These are phyloP conservation scores for Lutjanus erythropterus DNA, from an alignment of 2,113 vertebrate species.

Conservation along the genomic window DNA sequence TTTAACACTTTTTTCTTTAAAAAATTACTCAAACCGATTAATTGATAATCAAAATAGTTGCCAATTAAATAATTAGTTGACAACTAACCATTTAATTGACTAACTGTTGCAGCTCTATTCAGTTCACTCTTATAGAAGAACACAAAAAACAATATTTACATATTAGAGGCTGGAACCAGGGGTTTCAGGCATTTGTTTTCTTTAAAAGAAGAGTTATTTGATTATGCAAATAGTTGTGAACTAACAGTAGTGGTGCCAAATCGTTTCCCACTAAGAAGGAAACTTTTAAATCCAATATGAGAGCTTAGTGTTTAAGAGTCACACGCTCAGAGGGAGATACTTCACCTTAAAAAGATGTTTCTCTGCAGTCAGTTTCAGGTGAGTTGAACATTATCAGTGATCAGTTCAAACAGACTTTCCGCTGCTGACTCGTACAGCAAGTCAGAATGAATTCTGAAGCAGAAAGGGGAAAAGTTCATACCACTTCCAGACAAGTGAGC, in stretches of 20 bases:
- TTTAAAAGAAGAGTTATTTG: not conserved
- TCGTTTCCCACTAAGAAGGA: not conserved
- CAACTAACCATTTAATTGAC: too few relatives aligned
- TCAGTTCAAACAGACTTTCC: slow-evolving; percentile 1
- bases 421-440: slow-evolving; percentile 1
- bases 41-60: too few relatives aligned
- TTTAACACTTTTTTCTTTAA: too few relatives aligned
- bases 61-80: too few relatives aligned
- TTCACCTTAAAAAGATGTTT: slow-evolving; percentile 51
- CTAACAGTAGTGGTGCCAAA: not conserved
- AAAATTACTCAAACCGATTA: too few relatives aligned
- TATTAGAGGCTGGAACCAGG: not conserved
- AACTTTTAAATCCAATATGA: not conserved
- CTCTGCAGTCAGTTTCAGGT: slow-evolving; percentile 3
- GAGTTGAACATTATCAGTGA: slow-evolving; percentile 2
- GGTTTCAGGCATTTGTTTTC: not conserved
- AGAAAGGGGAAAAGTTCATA: slow-evolving; percentile 50
- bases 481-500: slow-evolving; percentile 41
- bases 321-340: not conserved
- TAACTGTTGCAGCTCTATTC: too few relatives aligned
- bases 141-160: not conserved
- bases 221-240: not conserved
- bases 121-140: not conserved
- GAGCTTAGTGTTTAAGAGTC: not conserved
- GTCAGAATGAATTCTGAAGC: slow-evolving; percentile 12